A percentile compares a stretch with the other conserved stretches of the same genome.
phyloP scores from a whole-genome alignment of 2,797 vertebrate genomes.

The Hephaestus fuliginosus region DNA sequence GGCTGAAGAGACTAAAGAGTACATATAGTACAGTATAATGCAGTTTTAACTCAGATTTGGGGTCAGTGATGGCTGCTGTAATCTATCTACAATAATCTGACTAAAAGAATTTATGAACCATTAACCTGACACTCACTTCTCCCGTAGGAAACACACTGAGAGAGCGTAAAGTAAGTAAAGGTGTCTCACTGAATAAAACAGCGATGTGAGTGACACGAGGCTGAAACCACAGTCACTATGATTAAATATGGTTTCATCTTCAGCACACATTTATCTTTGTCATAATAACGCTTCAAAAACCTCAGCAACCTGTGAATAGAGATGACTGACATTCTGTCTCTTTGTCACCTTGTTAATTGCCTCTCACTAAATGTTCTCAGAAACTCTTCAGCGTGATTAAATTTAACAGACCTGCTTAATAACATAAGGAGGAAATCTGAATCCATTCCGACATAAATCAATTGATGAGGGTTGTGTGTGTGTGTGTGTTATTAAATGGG shows the following conservation, averaged over 20 bases:
- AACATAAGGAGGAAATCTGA: slow-evolving; percentile 16
- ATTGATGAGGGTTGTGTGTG: neutral
- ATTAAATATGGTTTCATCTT: slow-evolving; percentile 63
- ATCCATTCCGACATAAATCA: slow-evolving; percentile 8
- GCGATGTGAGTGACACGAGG: neutral
- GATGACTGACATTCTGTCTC: slow-evolving; percentile 47
- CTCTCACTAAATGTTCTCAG: slow-evolving; percentile 49
- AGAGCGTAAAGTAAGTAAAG: neutral
- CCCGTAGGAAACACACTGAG: slow-evolving; percentile 2
- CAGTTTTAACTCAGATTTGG: slow-evolving; percentile 5
- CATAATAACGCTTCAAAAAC: slow-evolving; percentile 47
- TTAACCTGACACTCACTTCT: slow-evolving; percentile 23
- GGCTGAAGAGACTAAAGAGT: slow-evolving; percentile 25
- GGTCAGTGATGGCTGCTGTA: neutral
- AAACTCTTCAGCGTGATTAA: slow-evolving; percentile 27
- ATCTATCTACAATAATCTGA: slow-evolving; percentile 7
- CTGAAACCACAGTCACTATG: slow-evolving; percentile 24
- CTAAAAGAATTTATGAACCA: slow-evolving; percentile 14
- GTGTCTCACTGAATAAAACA: slow-evolving; percentile 20
- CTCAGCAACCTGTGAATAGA: slow-evolving; percentile 31
- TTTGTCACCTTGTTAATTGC: slow-evolving; percentile 63
- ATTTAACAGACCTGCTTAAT: slow-evolving; percentile 34
- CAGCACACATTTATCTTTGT: slow-evolving; percentile 65
- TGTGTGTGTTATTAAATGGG: slow-evolving; percentile 11
- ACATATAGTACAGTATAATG: slow-evolving; percentile 16